Conservation (phyloP, 2,113 vertebrate genomes). For the Brachionichthys hirsutus region DNA sequence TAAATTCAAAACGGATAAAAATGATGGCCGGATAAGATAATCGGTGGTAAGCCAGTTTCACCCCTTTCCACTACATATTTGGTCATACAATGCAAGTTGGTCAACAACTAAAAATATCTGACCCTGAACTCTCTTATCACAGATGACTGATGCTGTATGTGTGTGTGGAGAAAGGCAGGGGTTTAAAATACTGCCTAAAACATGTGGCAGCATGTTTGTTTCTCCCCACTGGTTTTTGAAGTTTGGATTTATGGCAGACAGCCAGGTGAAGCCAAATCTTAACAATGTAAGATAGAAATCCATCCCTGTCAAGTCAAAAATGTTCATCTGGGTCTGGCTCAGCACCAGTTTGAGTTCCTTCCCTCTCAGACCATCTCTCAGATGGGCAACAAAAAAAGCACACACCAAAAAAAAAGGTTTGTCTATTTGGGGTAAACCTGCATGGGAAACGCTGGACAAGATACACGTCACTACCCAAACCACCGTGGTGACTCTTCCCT, state of each 20-base stretch:
- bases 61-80: constrained; percentile 37
- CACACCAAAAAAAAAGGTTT: constrained; percentile 31
- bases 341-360: constrained; percentile 12
- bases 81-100: constrained; percentile 30
- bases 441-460: constrained; percentile 66
- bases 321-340: background rate
- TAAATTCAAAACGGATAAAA: constrained; percentile 33
- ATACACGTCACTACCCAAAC: constrained; percentile 64
- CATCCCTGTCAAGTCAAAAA: constrained; percentile 28
- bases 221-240: constrained; percentile 32
- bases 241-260: constrained; percentile 41
- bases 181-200: constrained; percentile 42
- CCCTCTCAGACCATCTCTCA: constrained; percentile 24
- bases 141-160: constrained; percentile 37
- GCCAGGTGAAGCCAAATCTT: constrained; percentile 19
- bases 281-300: constrained; percentile 37
- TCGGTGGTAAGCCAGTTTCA: constrained; percentile 27
- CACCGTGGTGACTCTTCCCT: constrained; percentile 63
- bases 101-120: constrained; percentile 18
- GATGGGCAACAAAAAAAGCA: constrained; percentile 33
- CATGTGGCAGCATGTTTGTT: constrained; percentile 50
- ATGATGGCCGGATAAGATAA: constrained; percentile 1
- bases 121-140: constrained; percentile 30
- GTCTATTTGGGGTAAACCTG: constrained; percentile 68
- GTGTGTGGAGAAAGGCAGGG: constrained; percentile 14